phyloP scores from a whole-genome alignment of 2,888 invertebrate genomes.

The Cephus pygmeus region DNA sequence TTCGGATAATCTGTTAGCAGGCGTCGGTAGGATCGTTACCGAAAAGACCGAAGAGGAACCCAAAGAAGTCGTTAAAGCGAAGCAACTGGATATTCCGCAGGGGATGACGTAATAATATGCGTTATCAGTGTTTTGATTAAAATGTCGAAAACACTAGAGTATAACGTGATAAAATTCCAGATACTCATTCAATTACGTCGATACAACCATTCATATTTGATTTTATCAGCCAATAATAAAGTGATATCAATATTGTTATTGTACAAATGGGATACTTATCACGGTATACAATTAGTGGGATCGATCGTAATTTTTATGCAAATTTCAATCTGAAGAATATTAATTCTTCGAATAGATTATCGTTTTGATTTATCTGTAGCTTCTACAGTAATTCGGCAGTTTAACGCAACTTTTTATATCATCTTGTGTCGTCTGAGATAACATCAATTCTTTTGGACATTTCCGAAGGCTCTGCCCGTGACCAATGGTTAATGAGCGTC shows the following conservation, averaged over 20 bases:
- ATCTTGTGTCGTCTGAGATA: too few relatives aligned
- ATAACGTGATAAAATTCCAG: not conserved
- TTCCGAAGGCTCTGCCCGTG: not conserved
- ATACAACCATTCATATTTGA: not conserved
- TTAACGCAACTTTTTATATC: not conserved
- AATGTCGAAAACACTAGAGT: not conserved
- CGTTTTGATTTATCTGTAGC: not conserved
- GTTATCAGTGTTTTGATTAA: not conserved
- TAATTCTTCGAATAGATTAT: not conserved
- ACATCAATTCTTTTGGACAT: too few relatives aligned
- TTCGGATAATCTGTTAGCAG: conserved; percentile 56
- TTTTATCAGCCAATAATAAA: not conserved
- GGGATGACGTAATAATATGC: conserved; percentile 17
- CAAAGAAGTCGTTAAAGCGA: conserved; percentile 19
- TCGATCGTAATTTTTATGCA: not conserved
- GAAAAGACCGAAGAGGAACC: conserved; percentile 34
- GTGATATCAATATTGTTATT: not conserved
- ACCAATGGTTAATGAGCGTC: not conserved
- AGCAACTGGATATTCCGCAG: conserved; percentile 16
- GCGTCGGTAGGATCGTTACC: conserved; percentile 41
- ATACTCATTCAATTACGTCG: not conserved
- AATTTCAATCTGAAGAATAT: not conserved
- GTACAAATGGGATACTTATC: not conserved
- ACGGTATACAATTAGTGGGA: not conserved
- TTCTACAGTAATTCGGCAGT: not conserved